A percentile compares a stretch with the other conserved stretches of the same genome.
Evolutionary conservation across 2,888 invertebrate species (phyloP).

Genomic region (Machimus rusticus): DNA sequence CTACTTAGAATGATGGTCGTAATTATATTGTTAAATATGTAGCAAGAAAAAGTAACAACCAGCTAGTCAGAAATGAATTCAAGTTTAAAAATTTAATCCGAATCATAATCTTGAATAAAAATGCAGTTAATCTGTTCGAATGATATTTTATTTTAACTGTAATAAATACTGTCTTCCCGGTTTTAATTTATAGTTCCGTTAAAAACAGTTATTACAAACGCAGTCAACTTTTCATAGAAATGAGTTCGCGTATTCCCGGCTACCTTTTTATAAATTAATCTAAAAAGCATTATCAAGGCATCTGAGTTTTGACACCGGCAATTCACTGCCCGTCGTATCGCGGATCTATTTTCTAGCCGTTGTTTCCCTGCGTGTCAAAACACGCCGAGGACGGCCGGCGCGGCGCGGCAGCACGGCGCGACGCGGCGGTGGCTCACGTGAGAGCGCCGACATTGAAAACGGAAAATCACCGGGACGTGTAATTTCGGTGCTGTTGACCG

Average conservation of each 20-base stretch:
- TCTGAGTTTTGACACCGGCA: conserved; percentile 12
- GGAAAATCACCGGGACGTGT: conserved; percentile 49
- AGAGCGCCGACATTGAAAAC: conserved; percentile 41
- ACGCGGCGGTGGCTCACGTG: conserved; percentile 12
- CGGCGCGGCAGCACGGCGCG: neutral
- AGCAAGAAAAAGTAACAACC: neutral
- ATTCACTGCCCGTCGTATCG: neutral
- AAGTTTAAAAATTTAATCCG: neutral
- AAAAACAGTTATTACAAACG: neutral
- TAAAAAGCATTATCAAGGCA: conserved; percentile 1
- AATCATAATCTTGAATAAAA: neutral
- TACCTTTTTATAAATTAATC: neutral
- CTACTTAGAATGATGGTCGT: too few relatives aligned
- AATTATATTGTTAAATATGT: neutral
- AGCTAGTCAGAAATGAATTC: neutral
- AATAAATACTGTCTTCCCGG: neutral
- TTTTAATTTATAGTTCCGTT: neutral
- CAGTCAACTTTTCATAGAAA: neutral
- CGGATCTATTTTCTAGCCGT: conserved; percentile 33
- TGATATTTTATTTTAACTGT: neutral
- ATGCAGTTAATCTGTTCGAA: neutral
- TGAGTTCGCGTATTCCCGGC: neutral
- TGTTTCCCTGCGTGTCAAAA: conserved; percentile 31
- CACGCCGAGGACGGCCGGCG: conserved; percentile 13
- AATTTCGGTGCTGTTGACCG: conserved; percentile 51